Percentiles rank a stretch among this genome's conserved stretches.
Evolutionary conservation across 2,888 invertebrate genomes (phyloP).

Genomic region (Sericinus montela): DNA sequence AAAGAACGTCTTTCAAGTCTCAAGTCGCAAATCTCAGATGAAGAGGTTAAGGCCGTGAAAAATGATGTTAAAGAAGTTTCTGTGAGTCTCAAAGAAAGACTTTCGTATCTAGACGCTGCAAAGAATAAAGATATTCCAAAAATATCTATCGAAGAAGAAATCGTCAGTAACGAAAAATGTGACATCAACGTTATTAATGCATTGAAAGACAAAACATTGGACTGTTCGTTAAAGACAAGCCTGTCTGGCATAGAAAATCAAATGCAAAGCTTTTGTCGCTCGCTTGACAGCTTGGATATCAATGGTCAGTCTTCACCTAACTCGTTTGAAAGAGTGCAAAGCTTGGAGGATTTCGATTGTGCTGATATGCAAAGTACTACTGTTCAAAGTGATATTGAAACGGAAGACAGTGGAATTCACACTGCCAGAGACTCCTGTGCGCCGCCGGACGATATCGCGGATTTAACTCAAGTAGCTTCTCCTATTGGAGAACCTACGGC

Average conservation of each 20-base stretch:
- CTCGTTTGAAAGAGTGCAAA: conserved; percentile 82
- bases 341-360: conserved; percentile 81
- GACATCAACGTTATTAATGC: conserved; percentile 42
- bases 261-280: conserved; percentile 82
- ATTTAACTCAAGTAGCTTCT: conserved; percentile 72
- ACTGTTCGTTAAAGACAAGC: conserved; percentile 56
- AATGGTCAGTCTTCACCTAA: conserved; percentile 75
- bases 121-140: conserved; percentile 71
- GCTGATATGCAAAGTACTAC: conserved; percentile 80
- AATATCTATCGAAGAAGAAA: conserved; percentile 61
- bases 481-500: conserved; percentile 67
- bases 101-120: conserved; percentile 72
- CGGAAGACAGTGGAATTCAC: conserved; percentile 89
- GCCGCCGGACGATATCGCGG: conserved; percentile 86
- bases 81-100: conserved; percentile 74
- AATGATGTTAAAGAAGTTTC: conserved; percentile 71
- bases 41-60: conserved; percentile 56
- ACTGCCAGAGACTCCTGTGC: conserved; percentile 88
- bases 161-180: conserved; percentile 40
- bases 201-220: conserved; percentile 44
- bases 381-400: conserved; percentile 81
- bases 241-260: conserved; percentile 71
- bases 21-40: conserved; percentile 67
- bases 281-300: conserved; percentile 82
- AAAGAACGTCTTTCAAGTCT: conserved; percentile 71